Evolutionary conservation across 2,113 vertebrate genomes (phyloP), one percentile per base, ranked within the genome.

Genomic region (Phalacrocorax carbo): DNA sequence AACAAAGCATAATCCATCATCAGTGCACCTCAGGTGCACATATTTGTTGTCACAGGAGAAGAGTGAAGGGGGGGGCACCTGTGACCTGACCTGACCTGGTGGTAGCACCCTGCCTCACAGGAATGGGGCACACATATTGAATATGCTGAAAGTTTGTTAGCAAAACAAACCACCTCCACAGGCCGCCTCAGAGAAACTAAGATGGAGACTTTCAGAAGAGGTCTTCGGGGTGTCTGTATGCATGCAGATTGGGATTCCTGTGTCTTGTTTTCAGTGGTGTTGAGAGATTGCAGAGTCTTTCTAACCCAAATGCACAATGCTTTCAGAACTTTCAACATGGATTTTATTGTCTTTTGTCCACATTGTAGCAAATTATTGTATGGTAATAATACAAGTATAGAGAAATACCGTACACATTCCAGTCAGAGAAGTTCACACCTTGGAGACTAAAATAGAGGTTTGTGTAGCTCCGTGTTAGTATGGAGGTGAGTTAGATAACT

Each of bases 1-100:
- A 94, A 89, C 81, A 92, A 94, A 94, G 54, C 66, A 64, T 20
- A 85, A 91, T 87, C 69, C 36, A 34, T 84, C 61, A 72, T 92
- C 65, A 62, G 22, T 71, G 40, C 18, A 34, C 26, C 57, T 89
- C 84, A 92, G 65, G 69, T 92, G 65, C 44, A 76, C 69, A 9
- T 79, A 49, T 40, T 86, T 93, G 34, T 82, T 91, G 15, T 82
- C 55, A 27, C 7, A 26, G 36, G 57, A 77, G 36, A 88, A 10
- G 25, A 55, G 8, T 30, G 14, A 82, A 55, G 30, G 21, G 13
- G 3, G 23, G 88, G 57, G 34, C 52, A 82, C 40, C 52, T 85
- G 70, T 81, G 64, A 57, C 75, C 73, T 82, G 69, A 54, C 48
- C 85, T 65, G 60, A 71, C 11, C 29, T 82, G 34, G 18, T 49